phyloP scores from a whole-genome alignment of 2,113 vertebrate species.

The Anser cygnoides region DNA sequence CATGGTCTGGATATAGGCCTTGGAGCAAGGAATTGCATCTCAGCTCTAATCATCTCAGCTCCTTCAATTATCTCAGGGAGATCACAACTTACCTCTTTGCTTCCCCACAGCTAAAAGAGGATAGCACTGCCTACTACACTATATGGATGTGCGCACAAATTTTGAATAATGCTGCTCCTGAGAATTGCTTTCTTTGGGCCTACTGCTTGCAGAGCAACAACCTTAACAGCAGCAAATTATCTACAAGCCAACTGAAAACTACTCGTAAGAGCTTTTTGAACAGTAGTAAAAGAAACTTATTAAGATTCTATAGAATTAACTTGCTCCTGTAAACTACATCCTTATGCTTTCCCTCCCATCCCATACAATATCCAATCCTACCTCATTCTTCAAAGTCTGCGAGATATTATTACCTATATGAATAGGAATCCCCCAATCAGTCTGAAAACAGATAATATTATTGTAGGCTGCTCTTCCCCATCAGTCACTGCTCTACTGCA shows the following conservation, averaged over 20 bases:
- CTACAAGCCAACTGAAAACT: neutral
- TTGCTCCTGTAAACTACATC: neutral
- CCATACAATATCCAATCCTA: neutral
- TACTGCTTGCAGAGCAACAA: neutral
- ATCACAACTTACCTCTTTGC: neutral
- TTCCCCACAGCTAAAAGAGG: neutral
- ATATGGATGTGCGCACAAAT: neutral
- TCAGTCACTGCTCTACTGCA: neutral
- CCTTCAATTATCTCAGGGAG: neutral
- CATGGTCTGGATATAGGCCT: slow-evolving; percentile 23
- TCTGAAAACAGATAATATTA: neutral
- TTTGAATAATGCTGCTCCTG: neutral
- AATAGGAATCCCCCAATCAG: neutral
- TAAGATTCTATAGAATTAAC: neutral
- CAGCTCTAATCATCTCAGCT: slow-evolving; percentile 7
- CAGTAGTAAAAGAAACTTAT: neutral
- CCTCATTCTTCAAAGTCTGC: neutral
- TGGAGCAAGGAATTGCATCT: slow-evolving; percentile 20
- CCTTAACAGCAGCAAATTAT: neutral
- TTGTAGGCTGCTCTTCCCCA: neutral
- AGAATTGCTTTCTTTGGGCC: neutral
- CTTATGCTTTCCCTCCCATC: neutral
- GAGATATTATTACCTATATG: neutral
- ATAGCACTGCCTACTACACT: neutral
- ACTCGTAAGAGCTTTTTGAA: neutral